Evolutionary conservation across 2,113 vertebrate genomes (phyloP), one percentile per base, ranked within the genome.

Genomic region (Mastomys coucha): DNA sequence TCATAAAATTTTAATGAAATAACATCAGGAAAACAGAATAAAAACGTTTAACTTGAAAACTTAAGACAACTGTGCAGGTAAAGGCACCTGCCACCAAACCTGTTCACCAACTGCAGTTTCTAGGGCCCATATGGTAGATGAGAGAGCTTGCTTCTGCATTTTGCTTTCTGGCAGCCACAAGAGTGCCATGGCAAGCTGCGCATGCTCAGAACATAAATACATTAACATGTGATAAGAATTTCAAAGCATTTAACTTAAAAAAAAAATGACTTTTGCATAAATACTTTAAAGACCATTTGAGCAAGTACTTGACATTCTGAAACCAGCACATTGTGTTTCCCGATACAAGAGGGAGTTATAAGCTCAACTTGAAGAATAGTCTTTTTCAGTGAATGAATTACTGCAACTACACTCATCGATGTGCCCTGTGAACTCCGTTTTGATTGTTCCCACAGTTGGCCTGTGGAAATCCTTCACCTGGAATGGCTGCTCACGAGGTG

Each of bases 261-360:
- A n/a, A 95, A 42, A 96, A n/a, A 96, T n/a, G 19, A 96, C 72
- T 93, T 91, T 95, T 77, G 92, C 67, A n/a, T 49, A 96, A 98
- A 95, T 88, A 88, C 70, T 73, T 20, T 73, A 73, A n/a, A 39
- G n/a, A 20, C 72, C 20, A 11, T 4, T 22, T 73, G n/a, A 73
- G n/a, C n/a, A 73, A 73, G n/a, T 42, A 39, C 9, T 73, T 39
- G 13, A 39, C 72, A 73, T 22, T 9, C n/a, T 73, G n/a, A 22
- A 73, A 73, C 33, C 4, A 73, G 20, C 9, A 42, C n/a, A 73
- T 3, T 24, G 31, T 70, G 93, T 92, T 94, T 93, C 90, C 73
- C 89, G 78, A 84, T 85, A 94, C 1, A 91, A 51, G 26, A 78
- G 80, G 22, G 90, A 86, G 39, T 36, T 56, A 45, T 42, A 51